Conservation (phyloP, 2,888 invertebrate species). For the Conus canariensis region DNA sequence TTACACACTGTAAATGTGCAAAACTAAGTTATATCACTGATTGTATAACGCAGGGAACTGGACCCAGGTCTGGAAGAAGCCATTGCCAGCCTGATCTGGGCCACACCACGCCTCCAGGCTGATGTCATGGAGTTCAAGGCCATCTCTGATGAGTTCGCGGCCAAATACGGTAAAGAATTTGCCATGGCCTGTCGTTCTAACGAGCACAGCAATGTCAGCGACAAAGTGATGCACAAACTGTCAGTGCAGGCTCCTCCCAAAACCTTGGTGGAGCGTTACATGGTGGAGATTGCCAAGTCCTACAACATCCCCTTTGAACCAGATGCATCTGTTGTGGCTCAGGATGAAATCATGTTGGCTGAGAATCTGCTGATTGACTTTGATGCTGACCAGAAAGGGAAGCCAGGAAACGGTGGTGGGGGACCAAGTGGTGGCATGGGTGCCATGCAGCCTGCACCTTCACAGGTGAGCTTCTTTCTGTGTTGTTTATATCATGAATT, state of each 20-base stretch:
- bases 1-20: too few relatives aligned
- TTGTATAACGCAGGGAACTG: conserved; percentile 81
- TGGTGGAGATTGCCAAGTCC: conserved; percentile 97
- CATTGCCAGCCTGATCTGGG: conserved; percentile 98
- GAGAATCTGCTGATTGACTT: conserved; percentile 73
- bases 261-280: conserved; percentile 92
- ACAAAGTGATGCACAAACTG: conserved; percentile 85
- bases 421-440: conserved; percentile 55
- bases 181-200: conserved; percentile 90
- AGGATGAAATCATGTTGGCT: conserved; percentile 70
- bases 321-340: conserved; percentile 84
- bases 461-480: neutral
- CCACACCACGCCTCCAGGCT: conserved; percentile 89
- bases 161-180: conserved; percentile 96
- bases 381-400: conserved; percentile 62
- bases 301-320: conserved; percentile 97
- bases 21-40: too few relatives aligned
- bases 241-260: conserved; percentile 91
- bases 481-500: neutral
- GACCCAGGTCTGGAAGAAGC: conserved; percentile 98
- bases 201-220: conserved; percentile 89
- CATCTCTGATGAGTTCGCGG: conserved; percentile 91
- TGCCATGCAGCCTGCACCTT: conserved; percentile 49
- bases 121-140: conserved; percentile 86
- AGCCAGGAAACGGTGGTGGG: conserved; percentile 59